Evolutionary conservation across 2,797 vertebrate genomes (phyloP).

Genomic region (Sebastiscus albofasciatus): DNA sequence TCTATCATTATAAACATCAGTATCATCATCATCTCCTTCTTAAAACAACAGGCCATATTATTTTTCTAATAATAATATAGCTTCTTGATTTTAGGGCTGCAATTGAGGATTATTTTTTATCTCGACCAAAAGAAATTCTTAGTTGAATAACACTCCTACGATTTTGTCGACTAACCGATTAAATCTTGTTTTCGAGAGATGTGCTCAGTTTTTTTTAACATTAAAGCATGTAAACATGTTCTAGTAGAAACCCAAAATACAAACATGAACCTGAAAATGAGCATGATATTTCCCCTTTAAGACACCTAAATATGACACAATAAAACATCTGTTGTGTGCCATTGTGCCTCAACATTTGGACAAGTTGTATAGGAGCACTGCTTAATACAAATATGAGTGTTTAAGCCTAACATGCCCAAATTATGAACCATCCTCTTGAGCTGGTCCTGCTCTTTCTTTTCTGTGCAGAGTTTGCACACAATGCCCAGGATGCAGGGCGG

Average conservation of each 20-base stretch:
- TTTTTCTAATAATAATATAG: background rate
- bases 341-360: background rate
- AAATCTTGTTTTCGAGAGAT: no score
- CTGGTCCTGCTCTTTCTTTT: background rate
- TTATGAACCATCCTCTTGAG: background rate
- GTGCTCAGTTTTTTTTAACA: no score
- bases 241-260: no score
- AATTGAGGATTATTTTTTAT: no score
- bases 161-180: no score
- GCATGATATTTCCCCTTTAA: background rate
- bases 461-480: background rate
- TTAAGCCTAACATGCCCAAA: background rate
- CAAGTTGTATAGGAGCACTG: background rate
- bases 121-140: no score
- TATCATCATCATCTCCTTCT: background rate
- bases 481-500: background rate
- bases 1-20: background rate
- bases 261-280: background rate
- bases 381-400: background rate
- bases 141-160: no score
- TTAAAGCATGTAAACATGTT: no score
- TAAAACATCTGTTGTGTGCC: background rate
- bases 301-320: background rate
- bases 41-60: background rate
- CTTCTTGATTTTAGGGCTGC: background rate